These are phyloP conservation scores for Chrysemys picta DNA, from an alignment of 2,113 vertebrate species.

Conservation along the genomic window DNA sequence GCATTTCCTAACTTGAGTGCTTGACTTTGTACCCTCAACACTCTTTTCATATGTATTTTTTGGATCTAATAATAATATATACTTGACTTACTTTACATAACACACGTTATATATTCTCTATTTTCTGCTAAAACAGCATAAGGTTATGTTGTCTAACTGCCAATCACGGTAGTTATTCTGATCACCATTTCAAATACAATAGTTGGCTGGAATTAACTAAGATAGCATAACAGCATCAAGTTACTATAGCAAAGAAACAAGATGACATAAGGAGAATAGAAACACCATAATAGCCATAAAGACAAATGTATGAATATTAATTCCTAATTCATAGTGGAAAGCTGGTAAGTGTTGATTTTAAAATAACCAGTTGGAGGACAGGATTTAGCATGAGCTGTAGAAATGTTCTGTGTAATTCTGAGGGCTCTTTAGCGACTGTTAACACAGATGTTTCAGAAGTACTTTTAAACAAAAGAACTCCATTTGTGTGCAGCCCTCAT, in stretches of 20 bases:
- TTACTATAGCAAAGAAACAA: not conserved
- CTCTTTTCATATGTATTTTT: not conserved
- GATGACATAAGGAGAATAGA: not conserved
- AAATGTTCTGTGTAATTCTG: not conserved
- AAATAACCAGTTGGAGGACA: not conserved
- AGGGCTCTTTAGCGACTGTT: not conserved
- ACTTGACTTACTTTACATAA: not conserved
- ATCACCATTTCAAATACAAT: not conserved
- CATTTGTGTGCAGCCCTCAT: not conserved
- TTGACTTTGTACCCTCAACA: not conserved
- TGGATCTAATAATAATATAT: not conserved
- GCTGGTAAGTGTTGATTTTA: not conserved
- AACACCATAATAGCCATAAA: not conserved
- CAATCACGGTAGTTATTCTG: not conserved
- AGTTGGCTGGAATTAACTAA: not conserved
- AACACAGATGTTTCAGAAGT: not conserved
- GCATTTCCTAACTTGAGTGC: not conserved
- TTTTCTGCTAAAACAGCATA: not conserved
- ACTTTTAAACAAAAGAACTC: not conserved
- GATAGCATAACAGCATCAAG: not conserved
- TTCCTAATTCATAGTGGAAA: not conserved
- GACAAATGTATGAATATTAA: not conserved
- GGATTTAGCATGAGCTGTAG: not conserved
- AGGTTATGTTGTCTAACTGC: not conserved
- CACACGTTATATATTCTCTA: not conserved